phyloP scores from a whole-genome alignment of 2,113 vertebrate species.

The Tragelaphus scriptus region DNA sequence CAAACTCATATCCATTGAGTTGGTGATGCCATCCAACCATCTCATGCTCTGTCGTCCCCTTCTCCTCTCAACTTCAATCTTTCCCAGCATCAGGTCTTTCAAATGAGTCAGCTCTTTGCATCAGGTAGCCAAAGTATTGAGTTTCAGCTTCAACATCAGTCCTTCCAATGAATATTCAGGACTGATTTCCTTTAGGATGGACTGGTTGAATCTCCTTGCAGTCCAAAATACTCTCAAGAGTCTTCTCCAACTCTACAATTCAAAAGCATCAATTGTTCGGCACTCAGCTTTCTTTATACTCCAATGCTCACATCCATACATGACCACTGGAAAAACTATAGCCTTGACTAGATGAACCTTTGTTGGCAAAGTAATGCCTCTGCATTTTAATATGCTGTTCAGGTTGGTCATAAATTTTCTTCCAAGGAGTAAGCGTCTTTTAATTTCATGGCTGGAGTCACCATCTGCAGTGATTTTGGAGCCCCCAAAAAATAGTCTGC shows the following conservation, averaged over 20 bases:
- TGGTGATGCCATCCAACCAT: fast-evolving
- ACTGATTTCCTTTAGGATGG: background rate
- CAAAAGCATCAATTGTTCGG: background rate
- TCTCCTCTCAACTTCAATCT: background rate
- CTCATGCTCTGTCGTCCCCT: background rate
- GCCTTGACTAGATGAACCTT: background rate
- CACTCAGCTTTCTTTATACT: background rate
- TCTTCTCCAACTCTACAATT: background rate
- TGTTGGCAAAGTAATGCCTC: background rate
- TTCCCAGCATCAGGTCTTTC: background rate
- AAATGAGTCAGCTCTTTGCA: background rate
- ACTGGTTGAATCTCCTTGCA: background rate
- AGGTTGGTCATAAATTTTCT: background rate
- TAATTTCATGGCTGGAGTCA: background rate
- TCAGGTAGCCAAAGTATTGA: background rate
- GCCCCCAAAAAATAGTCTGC: background rate
- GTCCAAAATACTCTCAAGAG: background rate
- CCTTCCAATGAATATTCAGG: background rate
- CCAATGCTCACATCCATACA: background rate
- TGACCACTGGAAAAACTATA: background rate
- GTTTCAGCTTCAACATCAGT: background rate
- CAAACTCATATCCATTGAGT: background rate
- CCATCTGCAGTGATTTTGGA: background rate
- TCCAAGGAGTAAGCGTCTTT: background rate
- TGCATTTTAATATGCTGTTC: background rate